Conservation (phyloP, 2,113 vertebrate genomes). For the Cyprinus carpio region DNA sequence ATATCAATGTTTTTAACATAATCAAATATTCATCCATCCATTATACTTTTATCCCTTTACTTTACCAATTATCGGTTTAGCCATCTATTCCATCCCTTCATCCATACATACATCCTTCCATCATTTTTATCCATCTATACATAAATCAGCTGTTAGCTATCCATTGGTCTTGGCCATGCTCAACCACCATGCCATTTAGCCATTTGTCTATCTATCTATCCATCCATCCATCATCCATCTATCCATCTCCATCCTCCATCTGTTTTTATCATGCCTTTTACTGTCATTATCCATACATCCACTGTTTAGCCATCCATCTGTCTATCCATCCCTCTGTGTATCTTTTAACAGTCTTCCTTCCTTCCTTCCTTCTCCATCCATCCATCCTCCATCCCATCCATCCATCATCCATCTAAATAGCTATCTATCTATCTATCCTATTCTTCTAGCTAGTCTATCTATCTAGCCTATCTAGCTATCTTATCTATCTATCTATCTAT, state of each 20-base stretch:
- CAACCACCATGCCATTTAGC: neutral
- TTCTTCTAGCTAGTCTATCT: rapidly evolving
- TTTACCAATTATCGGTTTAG: neutral
- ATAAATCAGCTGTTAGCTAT: rapidly evolving
- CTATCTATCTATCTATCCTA: rapidly evolving
- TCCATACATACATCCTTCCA: rapidly evolving
- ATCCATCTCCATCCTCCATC: neutral
- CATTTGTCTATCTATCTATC: no score
- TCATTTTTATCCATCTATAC: neutral
- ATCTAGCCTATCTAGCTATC: neutral
- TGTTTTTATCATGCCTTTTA: no score
- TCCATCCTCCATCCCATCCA: neutral
- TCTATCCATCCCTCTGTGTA: neutral
- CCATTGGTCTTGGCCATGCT: no score
- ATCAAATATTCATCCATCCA: neutral
- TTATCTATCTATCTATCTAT: neutral
- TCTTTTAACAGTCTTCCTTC: no score
- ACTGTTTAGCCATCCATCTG: neutral
- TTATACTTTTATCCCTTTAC: neutral
- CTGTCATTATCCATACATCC: rapidly evolving
- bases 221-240: neutral
- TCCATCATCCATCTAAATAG: rapidly evolving
- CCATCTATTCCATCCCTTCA: neutral
- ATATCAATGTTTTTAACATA: no score
- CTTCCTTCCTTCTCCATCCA: neutral